phyloP scores from a whole-genome alignment of 1,140 invertebrate species.

The Alviniconcha marisindica region DNA sequence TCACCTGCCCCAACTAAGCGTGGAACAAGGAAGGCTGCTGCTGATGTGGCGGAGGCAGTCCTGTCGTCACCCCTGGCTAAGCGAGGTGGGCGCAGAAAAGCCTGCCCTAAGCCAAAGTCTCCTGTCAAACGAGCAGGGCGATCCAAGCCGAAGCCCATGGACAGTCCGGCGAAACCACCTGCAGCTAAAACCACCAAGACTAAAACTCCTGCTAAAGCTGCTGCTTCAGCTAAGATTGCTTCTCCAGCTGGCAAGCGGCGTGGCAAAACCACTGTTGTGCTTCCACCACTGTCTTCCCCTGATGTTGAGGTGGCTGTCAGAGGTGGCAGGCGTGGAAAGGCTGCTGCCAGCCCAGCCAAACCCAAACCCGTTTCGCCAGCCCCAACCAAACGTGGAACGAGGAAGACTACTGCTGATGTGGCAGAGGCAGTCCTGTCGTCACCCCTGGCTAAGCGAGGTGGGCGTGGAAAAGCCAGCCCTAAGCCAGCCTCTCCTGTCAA shows the following conservation, averaged over 20 bases:
- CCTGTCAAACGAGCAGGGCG: slow-evolving; percentile 20
- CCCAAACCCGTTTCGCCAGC: background rate
- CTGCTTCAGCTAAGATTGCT: background rate
- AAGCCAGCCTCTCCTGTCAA: slow-evolving; percentile 8
- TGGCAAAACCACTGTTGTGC: background rate
- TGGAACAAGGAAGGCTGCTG: too few species aligned
- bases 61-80: background rate
- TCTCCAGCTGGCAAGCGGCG: background rate
- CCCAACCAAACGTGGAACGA: too few species aligned
- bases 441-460: background rate
- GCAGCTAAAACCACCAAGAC: background rate
- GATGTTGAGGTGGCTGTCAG: too few species aligned
- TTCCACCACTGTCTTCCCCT: background rate
- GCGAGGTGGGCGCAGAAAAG: too few species aligned
- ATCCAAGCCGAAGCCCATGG: background rate
- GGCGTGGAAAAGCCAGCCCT: too few species aligned
- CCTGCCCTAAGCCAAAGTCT: background rate
- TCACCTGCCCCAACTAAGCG: too few species aligned
- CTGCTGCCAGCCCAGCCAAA: slow-evolving; percentile 3
- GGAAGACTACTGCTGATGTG: too few species aligned
- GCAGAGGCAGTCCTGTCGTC: too few species aligned
- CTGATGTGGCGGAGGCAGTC: too few species aligned
- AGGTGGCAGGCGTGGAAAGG: background rate
- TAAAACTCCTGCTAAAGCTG: background rate
- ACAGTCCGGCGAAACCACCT: background rate